Base-by-base conservation (phyloP, 2,888 invertebrate species). In the Mystacides longicornis region DNA sequence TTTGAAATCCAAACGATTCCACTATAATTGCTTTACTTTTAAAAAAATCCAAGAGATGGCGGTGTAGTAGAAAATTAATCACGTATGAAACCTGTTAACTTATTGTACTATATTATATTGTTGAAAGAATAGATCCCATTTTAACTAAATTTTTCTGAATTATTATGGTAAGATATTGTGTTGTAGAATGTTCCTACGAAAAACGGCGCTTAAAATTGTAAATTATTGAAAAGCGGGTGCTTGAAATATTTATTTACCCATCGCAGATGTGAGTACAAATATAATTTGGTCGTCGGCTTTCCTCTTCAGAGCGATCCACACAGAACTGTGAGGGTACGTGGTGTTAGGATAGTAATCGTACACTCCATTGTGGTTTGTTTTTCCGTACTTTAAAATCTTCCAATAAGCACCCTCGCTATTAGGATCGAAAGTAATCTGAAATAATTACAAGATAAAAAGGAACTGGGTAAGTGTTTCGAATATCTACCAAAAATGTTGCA, bases 281-380 rank as follows among this genome's bases (percentile, higher is more conserved):
- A 80, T 79, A 2, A 79, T 78, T 16, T 80, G 76, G 0, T 79
- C 74, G 0, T 77, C 77, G 0, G 81, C 74, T 64, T 82, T 76
- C 61, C 86, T 75, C 64, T 77, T 74, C 57, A 87, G 65, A 3
- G 69, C 60, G 63, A 86, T 81, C 14, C 70, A 74, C 60, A 80
- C 79, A 57, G 75, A 72, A 43, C 86, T 64, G 65, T 79, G 79
- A 0, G 84, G 82, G 64, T 80, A 85, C 0, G 83, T 81, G 42
- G 70, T 75, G 62, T 83, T 81, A 0, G 79, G 54, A n/a, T 49
- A 79, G 56, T 78, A 79, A 1, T 66, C 66, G 62, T 77, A 82
- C 53, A 72, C 72, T 2, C 79, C 81, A 1, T 72, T 64, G 33
- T 75, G 63, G 50, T 75, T 77, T n/a, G 70, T 69, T 19, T 73